phyloP scores from a whole-genome alignment of 1,140 invertebrate genomes.

The Heliconius congener region DNA sequence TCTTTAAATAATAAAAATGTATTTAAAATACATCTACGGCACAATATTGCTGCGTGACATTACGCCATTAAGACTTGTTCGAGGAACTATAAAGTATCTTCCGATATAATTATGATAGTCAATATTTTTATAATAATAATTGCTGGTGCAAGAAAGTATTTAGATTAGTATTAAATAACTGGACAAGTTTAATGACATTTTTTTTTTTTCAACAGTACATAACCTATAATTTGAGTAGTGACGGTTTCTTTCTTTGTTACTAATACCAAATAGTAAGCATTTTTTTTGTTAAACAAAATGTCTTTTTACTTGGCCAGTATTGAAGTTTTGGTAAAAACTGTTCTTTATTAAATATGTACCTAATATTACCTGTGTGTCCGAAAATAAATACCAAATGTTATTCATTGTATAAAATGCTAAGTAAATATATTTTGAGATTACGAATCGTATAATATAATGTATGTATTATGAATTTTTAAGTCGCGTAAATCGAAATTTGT shows the following conservation, averaged over 20 bases:
- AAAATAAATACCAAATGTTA: slow-evolving; percentile 68
- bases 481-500: slow-evolving; percentile 57
- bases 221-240: neutral
- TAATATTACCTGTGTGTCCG: slow-evolving; percentile 22
- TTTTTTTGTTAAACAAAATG: slow-evolving; percentile 35
- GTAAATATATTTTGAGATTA: slow-evolving; percentile 72
- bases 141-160: slow-evolving; percentile 66
- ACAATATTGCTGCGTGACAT: slow-evolving; percentile 28
- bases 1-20: slow-evolving; percentile 17
- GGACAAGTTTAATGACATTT: slow-evolving; percentile 49
- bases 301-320: slow-evolving; percentile 45
- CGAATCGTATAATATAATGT: slow-evolving; percentile 63
- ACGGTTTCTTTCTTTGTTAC: slow-evolving; percentile 20
- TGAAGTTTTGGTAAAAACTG: slow-evolving; percentile 51
- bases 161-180: slow-evolving; percentile 51
- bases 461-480: slow-evolving; percentile 59
- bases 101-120: slow-evolving; percentile 63
- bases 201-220: neutral
- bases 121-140: slow-evolving; percentile 73
- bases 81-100: slow-evolving; percentile 50
- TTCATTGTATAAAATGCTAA: slow-evolving; percentile 63
- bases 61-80: slow-evolving; percentile 35
- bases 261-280: slow-evolving; percentile 25
- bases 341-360: slow-evolving; percentile 36
- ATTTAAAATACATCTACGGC: slow-evolving; percentile 30